Percentiles rank a stretch among this genome's conserved stretches.
Conservation (phyloP, 1,140 invertebrate genomes). For the Papilio machaon region DNA sequence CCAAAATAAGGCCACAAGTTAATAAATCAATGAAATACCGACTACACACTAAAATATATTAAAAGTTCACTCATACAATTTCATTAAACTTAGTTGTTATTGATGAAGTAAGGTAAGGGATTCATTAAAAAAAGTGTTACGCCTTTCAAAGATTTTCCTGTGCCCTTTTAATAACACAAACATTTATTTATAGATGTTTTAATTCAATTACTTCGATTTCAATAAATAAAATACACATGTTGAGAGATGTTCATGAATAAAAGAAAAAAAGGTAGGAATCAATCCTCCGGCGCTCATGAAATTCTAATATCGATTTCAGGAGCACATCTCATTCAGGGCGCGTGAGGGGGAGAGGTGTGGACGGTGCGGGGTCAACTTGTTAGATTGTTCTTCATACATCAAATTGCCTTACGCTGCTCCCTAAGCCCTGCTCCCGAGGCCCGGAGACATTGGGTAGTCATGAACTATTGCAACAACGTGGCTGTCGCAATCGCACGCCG, state of each 20-base stretch:
- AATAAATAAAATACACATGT: slow-evolving; percentile 14
- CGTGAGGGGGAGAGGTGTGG: neutral
- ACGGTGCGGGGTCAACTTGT: neutral
- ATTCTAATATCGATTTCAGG: neutral
- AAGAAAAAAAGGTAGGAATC: slow-evolving; percentile 13
- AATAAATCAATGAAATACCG: slow-evolving; percentile 13
- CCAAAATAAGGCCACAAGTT: neutral
- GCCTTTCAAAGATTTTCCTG: too few species aligned
- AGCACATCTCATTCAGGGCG: neutral
- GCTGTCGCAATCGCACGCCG: neutral
- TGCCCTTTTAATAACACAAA: neutral
- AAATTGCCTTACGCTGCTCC: neutral
- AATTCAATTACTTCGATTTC: slow-evolving; percentile 8
- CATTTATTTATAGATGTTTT: neutral
- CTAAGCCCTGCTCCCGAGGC: too few species aligned
- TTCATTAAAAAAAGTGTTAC: neutral
- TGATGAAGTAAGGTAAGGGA: neutral
- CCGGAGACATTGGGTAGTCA: neutral
- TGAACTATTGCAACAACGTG: neutral
- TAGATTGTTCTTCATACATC: neutral
- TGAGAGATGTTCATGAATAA: slow-evolving; percentile 12
- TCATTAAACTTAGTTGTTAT: neutral
- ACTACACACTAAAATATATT: neutral
- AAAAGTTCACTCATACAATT: neutral
- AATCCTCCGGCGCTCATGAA: slow-evolving; percentile 13